Evolutionary conservation across 2,888 invertebrate species (phyloP), one percentile per base, ranked within the genome.

Genomic region (Spodoptera littoralis): DNA sequence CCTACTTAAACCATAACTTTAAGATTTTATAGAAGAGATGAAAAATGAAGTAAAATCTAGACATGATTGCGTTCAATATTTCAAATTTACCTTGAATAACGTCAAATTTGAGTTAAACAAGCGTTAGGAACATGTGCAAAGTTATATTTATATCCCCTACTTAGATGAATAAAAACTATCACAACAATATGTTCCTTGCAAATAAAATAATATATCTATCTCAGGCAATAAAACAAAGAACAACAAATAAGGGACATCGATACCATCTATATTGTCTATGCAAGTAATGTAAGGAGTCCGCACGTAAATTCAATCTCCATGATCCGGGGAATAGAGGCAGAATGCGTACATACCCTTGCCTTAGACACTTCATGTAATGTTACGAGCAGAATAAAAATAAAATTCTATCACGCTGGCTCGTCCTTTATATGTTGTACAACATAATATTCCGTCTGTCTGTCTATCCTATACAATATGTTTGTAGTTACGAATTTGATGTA

Each of bases 271-370:
- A 57, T 57, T 60, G 52, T 70, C 55, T 65, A 65, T 76, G 53
- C 44, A 51, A 48, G 63, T 71, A 65, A 70, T 70, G 73, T 62
- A 56, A 54, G 65, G 50, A 50, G 65, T 48, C 47, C 57, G 54
- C 60, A 70, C 60, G 72, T 70, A 79, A 80, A 83, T 82, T 75
- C 76, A 82, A 81, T 82, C 72, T 80, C 72, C 78, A 75, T 82
- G 77, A 82, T 83, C 80, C 77, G 73, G 51, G 55, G 67, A 70
- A 69, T 65, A 64, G 73, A 74, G 79, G 82, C 79, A 65, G 76
- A 79, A 84, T 73, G 60, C 61, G 61, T 59, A 55, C 57, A 59
- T 52, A 48, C 63, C 67, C 42, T 63, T 70, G 66, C 70, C 43
- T 57, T 55, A 60, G 47, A 56, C 67, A 65, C 41, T 52, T 69